Conservation (phyloP, 2,113 vertebrate species). For the Odontophorus gujanensis region DNA sequence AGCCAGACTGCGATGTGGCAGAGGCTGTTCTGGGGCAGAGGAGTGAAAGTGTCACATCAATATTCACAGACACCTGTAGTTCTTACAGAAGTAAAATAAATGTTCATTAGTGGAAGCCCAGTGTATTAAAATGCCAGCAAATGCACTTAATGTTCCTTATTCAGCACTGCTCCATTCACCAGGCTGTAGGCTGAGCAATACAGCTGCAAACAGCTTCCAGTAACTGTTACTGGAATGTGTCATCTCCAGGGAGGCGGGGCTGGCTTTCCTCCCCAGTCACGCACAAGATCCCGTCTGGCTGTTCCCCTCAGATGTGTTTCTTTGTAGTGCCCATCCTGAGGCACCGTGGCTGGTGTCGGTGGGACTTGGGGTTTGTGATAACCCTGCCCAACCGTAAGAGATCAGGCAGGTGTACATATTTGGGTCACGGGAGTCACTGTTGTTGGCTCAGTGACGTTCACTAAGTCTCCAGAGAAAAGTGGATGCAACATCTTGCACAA, state of each 20-base stretch:
- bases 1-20: not conserved
- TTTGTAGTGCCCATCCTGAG: not conserved
- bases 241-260: not conserved
- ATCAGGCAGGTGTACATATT: accelerated
- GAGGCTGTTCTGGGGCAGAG: not conserved
- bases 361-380: not conserved
- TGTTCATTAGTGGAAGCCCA: not conserved
- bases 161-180: not conserved
- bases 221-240: not conserved
- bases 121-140: not conserved
- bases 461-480: not conserved
- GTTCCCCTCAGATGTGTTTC: not conserved
- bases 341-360: not conserved
- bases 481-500: not conserved
- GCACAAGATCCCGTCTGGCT: not conserved
- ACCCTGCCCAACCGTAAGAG: not conserved
- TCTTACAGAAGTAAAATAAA: not conserved
- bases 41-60: not conserved
- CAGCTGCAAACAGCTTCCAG: not conserved
- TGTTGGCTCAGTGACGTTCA: not conserved
- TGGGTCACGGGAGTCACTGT: not conserved
- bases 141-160: not conserved
- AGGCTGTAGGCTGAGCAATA: not conserved
- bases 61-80: not conserved
- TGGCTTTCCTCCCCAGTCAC: not conserved